phyloP scores from a whole-genome alignment of 2,113 vertebrate species.

The Tiliqua scincoides region DNA sequence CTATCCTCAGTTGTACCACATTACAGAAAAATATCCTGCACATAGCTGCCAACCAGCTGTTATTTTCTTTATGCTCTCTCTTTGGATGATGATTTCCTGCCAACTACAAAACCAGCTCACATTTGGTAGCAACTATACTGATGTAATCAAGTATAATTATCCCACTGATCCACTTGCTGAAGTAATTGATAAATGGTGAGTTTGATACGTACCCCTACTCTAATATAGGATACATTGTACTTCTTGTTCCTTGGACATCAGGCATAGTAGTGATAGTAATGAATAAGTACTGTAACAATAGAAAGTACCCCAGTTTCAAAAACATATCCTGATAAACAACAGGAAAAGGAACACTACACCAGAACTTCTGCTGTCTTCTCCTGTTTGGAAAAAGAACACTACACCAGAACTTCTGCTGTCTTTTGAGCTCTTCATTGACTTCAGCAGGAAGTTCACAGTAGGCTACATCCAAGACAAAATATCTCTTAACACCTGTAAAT shows the following conservation, averaged over 20 bases:
- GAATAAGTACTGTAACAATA: not conserved
- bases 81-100: not conserved
- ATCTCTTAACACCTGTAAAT: not conserved
- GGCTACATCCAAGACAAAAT: not conserved
- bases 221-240: not conserved
- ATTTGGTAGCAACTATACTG: not conserved
- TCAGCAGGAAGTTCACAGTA: not conserved
- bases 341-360: not conserved
- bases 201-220: not conserved
- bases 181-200: not conserved
- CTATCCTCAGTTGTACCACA: not conserved
- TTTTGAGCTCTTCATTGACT: not conserved
- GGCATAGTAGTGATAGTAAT: not conserved
- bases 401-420: not conserved
- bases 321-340: not conserved
- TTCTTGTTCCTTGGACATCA: not conserved
- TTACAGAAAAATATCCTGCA: not conserved
- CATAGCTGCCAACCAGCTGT: not conserved
- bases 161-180: not conserved
- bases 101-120: not conserved
- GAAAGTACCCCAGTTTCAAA: not conserved
- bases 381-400: not conserved
- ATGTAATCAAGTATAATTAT: not conserved
- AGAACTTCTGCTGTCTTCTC: not conserved
- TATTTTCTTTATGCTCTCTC: not conserved